Base-by-base conservation (phyloP, 2,113 vertebrate species). In the Aphyosemion australe region DNA sequence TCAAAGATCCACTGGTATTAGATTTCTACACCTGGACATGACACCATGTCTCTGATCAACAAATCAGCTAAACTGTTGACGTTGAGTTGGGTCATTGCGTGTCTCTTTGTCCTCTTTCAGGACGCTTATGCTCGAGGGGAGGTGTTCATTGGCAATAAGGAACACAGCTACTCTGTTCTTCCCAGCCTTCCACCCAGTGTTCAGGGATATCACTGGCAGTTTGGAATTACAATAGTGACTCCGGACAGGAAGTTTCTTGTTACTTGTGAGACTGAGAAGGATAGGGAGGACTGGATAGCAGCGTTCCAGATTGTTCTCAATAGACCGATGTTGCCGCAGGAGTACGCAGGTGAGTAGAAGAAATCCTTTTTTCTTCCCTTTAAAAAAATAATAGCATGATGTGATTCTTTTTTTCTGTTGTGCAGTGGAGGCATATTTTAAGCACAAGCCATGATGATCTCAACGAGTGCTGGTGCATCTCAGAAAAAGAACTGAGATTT, bases 361-460 rank as follows among this genome's bases (percentile, higher is more conserved):
- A 19, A 1, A 31, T 8, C 15, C 26, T 4, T 4, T 2, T 45
- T 20, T 48, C 37, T 3, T 45, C 1, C 26, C 26, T 26, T 26
- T 26, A 26, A 26, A 26, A 26, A 2, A 51, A 5, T 3, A 2
- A 18, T 2, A 50, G 2, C 74, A 12, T 56, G 20, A 79, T 47
- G 6, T 68, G 1, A 51, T 8, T 20, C 11, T 42, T 21, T 12
- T 15, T 4, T 48, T 64, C 47, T 34, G 79, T 50, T 50, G 84
- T 91, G 26, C 91, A 99, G 97, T 98, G 87, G 96, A 97, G 87
- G 97, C 96, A 39, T 94, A 95, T 85, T 99, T 99, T 89, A 99
- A 98, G 83, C 97, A 96, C 92, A 98, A 98, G 87, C 63, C 51
- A 37, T 65, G 51, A 65, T 14, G 19, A 26, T 8, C 9, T 7